Evolutionary conservation across 2,113 vertebrate species (phyloP), one percentile per base, ranked within the genome.

Genomic region (Lepisosteus osseus): DNA sequence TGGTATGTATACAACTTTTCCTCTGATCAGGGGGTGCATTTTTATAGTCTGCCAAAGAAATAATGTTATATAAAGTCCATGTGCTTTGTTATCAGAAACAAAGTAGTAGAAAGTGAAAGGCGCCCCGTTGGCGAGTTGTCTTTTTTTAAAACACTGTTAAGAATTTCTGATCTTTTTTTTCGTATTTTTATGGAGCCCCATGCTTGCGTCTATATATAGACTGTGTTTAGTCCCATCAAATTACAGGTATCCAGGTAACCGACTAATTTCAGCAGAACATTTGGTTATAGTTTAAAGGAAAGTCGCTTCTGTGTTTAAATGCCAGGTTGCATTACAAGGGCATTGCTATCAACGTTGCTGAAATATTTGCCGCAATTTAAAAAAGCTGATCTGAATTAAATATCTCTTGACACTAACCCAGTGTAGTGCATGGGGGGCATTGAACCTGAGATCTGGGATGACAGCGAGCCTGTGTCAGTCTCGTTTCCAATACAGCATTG

Each of bases 391-490:
- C 6, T 71, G 43, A 14, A 41, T 51, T 51, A 66, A 59, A 69
- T 67, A 40, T 64, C 76, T 66, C 56, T 44, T 65, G 80, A 74
- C 84, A 80, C 71, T 78, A 80, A 83, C 81, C 77, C 64, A 14
- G 75, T 79, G 75, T 72, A 6, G 5, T 1, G n/a, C 5, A 2
- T 81, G 68, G 61, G 57, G 79, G 84, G 85, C 82, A 84, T 86
- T 89, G 87, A 89, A 88, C 87, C 87, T 89, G 86, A 86, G 80
- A 86, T 80, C 59, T 41, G 75, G 78, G 76, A 71, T 81, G 84
- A 81, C 77, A 77, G 44, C 73, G 64, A 77, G 69, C 70, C 69
- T 70, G 29, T 29, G 78, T 76, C 82, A 80, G 76, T 67, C 66
- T 14, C 72, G 71, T 76, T 75, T 76, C 78, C 71, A 81, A 77